Conservation (phyloP, 2,888 invertebrate genomes). For the Limnephilus rhombicus region DNA sequence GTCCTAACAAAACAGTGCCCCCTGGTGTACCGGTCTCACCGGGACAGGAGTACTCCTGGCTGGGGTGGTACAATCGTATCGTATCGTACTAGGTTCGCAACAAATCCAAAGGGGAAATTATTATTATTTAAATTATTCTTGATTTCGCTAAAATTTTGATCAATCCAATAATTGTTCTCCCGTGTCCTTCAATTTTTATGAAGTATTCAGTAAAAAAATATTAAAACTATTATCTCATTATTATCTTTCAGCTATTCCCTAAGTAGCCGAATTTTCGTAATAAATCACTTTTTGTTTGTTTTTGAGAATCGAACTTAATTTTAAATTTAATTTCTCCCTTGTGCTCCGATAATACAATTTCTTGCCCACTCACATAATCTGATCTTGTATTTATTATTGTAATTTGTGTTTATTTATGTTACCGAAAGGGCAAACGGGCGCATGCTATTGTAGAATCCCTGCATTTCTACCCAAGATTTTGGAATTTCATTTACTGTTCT, state of each 20-base stretch:
- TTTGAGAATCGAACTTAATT: neutral
- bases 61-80: too few relatives aligned
- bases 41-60: too few relatives aligned
- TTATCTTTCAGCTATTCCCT: too few relatives aligned
- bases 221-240: too few relatives aligned
- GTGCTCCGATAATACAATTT: neutral
- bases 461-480: neutral
- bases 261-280: neutral
- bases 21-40: too few relatives aligned
- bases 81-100: neutral
- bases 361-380: neutral
- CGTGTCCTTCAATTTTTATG: neutral
- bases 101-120: neutral
- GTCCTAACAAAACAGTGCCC: too few relatives aligned
- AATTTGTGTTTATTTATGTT: neutral
- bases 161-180: neutral
- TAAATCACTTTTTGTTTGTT: neutral
- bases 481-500: neutral
- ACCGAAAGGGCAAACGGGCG: neutral
- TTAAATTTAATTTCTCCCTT: neutral
- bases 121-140: neutral
- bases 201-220: too few relatives aligned
- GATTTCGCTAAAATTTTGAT: neutral
- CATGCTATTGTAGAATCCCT: neutral
- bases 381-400: neutral